These are phyloP conservation scores for Catostomus latipinnis DNA, from an alignment of 2,797 vertebrate species.

Conservation along the genomic window DNA sequence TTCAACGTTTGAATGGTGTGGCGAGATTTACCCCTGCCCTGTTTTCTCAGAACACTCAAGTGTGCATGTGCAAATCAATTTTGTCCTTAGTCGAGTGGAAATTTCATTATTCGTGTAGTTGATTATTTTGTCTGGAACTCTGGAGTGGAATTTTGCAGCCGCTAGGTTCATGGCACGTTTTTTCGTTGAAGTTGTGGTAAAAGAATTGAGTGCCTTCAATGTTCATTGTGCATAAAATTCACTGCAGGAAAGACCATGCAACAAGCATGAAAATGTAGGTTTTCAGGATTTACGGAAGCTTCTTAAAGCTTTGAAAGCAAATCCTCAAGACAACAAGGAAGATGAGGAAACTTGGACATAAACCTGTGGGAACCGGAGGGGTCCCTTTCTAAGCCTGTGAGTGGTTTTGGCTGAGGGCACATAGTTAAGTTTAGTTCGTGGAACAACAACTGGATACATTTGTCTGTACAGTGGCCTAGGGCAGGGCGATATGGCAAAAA, in stretches of 20 bases:
- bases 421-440: slow-evolving; percentile 41
- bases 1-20: slow-evolving; percentile 43
- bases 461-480: slow-evolving; percentile 6
- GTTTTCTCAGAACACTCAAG: slow-evolving; percentile 38
- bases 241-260: slow-evolving; percentile 22
- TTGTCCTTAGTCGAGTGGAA: slow-evolving; percentile 62
- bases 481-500: no score
- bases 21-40: slow-evolving; percentile 46
- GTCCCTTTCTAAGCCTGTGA: slow-evolving; percentile 53
- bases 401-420: slow-evolving; percentile 30
- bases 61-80: slow-evolving; percentile 52
- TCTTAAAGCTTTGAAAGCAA: slow-evolving; percentile 50
- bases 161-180: slow-evolving; percentile 47
- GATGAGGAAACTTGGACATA: slow-evolving; percentile 39
- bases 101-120: slow-evolving; percentile 58
- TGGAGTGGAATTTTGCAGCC: slow-evolving; percentile 48
- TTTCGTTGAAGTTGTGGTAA: slow-evolving; percentile 41
- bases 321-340: slow-evolving; percentile 46
- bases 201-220: slow-evolving; percentile 32
- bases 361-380: slow-evolving; percentile 44
- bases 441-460: slow-evolving; percentile 28
- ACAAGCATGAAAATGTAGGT: slow-evolving; percentile 23
- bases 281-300: slow-evolving; percentile 39
- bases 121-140: slow-evolving; percentile 59
- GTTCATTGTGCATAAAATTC: slow-evolving; percentile 40